Conservation (phyloP, 2,113 vertebrate species). For the Ahaetulla prasina region DNA sequence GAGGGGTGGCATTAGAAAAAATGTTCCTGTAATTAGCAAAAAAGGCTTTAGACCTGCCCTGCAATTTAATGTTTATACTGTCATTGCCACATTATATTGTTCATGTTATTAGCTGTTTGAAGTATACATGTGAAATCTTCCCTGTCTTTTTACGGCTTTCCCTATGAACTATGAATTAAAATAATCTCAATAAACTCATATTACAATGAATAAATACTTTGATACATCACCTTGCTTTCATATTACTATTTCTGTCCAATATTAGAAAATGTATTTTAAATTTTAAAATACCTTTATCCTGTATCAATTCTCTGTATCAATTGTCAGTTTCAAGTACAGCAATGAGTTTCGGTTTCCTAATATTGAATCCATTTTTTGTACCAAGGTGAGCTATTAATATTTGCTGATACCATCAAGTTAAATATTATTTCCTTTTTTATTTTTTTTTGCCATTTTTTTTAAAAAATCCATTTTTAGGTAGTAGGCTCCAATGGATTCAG, state of each 20-base stretch:
- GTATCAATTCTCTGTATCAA: neutral
- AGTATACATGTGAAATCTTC: neutral
- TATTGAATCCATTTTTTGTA: neutral
- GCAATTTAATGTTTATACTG: neutral
- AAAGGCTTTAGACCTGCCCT: neutral
- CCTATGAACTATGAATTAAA: neutral
- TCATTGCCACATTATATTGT: neutral
- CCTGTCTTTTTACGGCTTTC: neutral
- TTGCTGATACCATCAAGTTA: neutral
- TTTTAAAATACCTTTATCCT: neutral
- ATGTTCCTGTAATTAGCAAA: neutral
- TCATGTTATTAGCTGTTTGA: neutral
- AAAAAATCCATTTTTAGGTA: neutral
- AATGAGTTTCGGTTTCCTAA: neutral
- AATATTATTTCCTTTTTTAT: neutral
- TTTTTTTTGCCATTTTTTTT: neutral
- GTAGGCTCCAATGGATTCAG: neutral
- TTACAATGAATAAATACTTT: neutral
- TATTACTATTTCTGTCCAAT: neutral
- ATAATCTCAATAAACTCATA: neutral
- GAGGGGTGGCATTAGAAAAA: neutral
- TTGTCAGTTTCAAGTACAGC: neutral
- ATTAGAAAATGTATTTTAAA: neutral
- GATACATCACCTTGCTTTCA: neutral
- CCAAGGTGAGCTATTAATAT: neutral